phyloP scores from a whole-genome alignment of 1,140 invertebrate genomes.

The Anastatus disparis region DNA sequence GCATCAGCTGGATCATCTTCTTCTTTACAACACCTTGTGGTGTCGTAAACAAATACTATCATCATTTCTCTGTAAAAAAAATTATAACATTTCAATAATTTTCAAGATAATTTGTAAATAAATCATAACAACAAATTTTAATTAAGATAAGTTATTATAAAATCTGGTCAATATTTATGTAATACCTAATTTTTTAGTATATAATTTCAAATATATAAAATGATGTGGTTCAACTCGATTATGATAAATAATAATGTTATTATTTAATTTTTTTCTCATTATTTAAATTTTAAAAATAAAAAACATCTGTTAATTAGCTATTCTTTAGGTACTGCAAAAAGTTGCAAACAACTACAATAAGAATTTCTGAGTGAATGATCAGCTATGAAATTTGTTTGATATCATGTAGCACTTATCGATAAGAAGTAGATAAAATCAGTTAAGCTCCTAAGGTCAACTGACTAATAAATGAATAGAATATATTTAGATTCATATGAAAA shows the following conservation, averaged over 20 bases:
- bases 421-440: conserved; percentile 20
- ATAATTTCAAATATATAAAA: too few species aligned
- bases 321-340: conserved; percentile 1
- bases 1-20: conserved; percentile 87
- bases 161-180: conserved; percentile 1
- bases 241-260: too few species aligned
- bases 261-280: conserved; percentile 15
- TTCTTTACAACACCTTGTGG: conserved; percentile 78
- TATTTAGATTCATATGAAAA: too few species aligned
- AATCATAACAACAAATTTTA: too few species aligned
- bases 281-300: conserved; percentile 11
- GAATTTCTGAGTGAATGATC: background rate
- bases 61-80: conserved; percentile 79
- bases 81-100: too few species aligned
- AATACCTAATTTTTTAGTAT: too few species aligned
- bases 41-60: conserved; percentile 89
- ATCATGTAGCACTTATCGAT: background rate
- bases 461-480: conserved; percentile 28
- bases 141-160: too few species aligned
- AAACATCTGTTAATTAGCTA: background rate
- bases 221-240: too few species aligned
- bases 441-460: background rate
- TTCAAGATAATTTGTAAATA: too few species aligned
- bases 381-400: background rate
- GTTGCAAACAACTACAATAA: background rate